phyloP scores from a whole-genome alignment of 2,797 vertebrate species.

The Anabas testudineus region DNA sequence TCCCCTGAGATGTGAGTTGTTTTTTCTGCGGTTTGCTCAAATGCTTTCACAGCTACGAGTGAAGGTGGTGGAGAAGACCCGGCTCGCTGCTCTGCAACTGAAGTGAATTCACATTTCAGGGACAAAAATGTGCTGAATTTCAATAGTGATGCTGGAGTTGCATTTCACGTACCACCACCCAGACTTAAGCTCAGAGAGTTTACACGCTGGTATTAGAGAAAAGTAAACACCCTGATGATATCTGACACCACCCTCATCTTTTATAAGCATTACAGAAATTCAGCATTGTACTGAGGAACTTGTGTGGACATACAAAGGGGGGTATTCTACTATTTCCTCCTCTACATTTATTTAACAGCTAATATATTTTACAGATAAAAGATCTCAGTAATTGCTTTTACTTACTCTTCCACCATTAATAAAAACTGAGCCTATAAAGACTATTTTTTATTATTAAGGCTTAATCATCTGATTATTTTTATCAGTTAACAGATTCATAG shows the following conservation, averaged over 20 bases:
- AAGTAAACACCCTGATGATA: neutral
- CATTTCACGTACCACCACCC: neutral
- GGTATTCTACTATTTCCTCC: neutral
- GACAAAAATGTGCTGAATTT: constrained; percentile 50
- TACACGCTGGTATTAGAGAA: neutral
- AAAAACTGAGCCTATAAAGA: no score
- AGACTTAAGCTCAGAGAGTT: neutral
- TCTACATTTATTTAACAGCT: neutral
- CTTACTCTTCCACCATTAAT: no score
- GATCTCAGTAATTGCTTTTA: no score
- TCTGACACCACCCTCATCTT: neutral
- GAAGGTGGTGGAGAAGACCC: constrained; percentile 56
- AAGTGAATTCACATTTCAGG: constrained; percentile 59
- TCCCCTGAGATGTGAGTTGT: constrained; percentile 39
- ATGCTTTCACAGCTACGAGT: constrained; percentile 61
- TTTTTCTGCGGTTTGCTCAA: constrained; percentile 67
- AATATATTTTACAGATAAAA: no score
- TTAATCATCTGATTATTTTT: no score
- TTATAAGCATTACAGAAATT: no score
- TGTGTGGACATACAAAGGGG: neutral
- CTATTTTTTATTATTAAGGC: no score
- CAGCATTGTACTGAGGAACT: neutral
- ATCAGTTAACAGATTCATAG: no score
- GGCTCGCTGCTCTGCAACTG: constrained; percentile 20
- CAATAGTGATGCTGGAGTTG: constrained; percentile 9